These are phyloP conservation scores for Arctocebus calabarensis DNA, from an alignment of 2,797 vertebrate species.

Conservation along the genomic window DNA sequence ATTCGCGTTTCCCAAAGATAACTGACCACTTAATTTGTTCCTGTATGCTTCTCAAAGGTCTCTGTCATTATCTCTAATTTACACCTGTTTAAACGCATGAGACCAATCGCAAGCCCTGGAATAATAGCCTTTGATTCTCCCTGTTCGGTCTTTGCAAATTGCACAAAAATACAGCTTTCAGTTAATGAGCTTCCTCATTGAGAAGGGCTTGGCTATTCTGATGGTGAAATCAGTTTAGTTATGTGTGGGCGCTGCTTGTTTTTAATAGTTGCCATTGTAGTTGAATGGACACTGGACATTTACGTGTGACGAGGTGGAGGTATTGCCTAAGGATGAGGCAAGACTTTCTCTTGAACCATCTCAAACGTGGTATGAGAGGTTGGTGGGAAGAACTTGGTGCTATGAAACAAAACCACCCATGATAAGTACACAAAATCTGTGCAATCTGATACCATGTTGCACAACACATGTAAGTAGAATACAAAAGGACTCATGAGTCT, in stretches of 20 bases:
- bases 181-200: not conserved
- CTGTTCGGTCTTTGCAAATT: not conserved
- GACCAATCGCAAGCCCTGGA: not conserved
- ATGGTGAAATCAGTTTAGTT: not conserved
- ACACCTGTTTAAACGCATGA: not conserved
- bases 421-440: not conserved
- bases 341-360: not conserved
- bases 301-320: not conserved
- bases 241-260: not conserved
- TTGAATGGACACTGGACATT: not conserved
- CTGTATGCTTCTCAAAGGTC: not conserved
- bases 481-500: not conserved
- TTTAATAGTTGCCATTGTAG: not conserved
- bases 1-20: not conserved
- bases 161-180: not conserved
- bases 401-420: not conserved
- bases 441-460: not conserved
- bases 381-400: not conserved
- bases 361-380: not conserved
- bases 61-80: not conserved
- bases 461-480: not conserved
- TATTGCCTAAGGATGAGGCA: not conserved
- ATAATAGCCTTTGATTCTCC: not conserved
- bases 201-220: not conserved
- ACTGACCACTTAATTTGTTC: constrained; percentile 15